Base-by-base conservation (phyloP, 2,113 vertebrate genomes). In the Silurus asotus region DNA sequence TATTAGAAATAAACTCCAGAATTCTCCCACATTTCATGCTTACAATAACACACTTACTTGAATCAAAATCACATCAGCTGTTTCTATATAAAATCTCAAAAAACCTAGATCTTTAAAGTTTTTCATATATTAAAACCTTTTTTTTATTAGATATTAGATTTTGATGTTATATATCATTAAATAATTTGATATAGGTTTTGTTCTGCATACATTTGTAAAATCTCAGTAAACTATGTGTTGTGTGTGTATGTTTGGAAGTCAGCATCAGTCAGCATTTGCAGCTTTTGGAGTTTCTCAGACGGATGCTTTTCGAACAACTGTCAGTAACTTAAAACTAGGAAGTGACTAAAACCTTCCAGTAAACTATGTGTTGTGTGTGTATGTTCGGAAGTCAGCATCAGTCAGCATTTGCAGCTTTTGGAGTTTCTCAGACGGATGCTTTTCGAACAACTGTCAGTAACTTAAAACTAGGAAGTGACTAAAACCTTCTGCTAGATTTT, bases 401-500 rank as follows among this genome's bases (percentile, higher is more conserved):
- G 13, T 56, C n/a, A n/a, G 64, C 23, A 48, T 14, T 75, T 62
- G 14, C 23, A 76, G 19, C 8, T n/a, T 53, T 84, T 10, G 17
- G 67, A 23, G 25, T 74, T 76, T 23, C n/a, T 62, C 20, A 51
- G 45, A 62, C 45, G 51, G 64, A 70, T 23, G n/a, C 20, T 37
- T 76, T 84, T 37, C 28, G 28, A 11, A 13, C 7, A 45, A 10
- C 15, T 48, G 61, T n/a, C 74, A 53, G 20, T 20, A 55, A 19
- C 13, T 45, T 58, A 49, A 51, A 81, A 25, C 28, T 67, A 76
- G 83, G 51, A 61, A 15, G 25, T 53, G 3, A 64, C 25, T 48
- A 17, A 11, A 85, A 51, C 76, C 83, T 78, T 65, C 49, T 80
- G 55, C 79, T 20, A 84, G 62, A 61, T 82, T 86, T 10, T 49